These are phyloP conservation scores for Thysanoteuthis rhombus DNA, from an alignment of 2,888 invertebrate species.

Conservation along the genomic window DNA sequence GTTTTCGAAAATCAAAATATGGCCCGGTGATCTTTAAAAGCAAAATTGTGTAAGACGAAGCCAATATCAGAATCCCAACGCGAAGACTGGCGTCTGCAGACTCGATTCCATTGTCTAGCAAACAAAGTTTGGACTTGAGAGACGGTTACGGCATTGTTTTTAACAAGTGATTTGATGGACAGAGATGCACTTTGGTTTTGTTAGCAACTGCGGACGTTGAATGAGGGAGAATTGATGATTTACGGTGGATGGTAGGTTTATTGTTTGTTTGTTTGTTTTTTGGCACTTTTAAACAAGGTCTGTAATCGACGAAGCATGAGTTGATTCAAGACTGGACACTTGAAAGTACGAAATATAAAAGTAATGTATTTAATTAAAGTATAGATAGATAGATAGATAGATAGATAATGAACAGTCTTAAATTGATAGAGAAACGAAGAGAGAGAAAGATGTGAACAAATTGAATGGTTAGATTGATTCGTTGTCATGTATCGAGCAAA, in stretches of 20 bases:
- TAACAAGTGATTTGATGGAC: neutral
- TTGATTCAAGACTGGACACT: neutral
- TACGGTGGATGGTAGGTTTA: neutral
- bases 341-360: neutral
- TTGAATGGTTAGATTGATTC: neutral
- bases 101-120: neutral
- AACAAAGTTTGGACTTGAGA: neutral
- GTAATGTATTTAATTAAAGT: too few species aligned
- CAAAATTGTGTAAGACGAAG: neutral
- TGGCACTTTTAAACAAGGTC: neutral
- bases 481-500: neutral
- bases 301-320: neutral
- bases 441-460: neutral
- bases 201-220: neutral
- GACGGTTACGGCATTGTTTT: neutral
- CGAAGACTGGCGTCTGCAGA: neutral
- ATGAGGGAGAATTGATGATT: neutral
- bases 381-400: neutral
- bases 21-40: neutral
- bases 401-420: too few species aligned
- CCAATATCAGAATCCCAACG: neutral
- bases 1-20: slow-evolving; percentile 12
- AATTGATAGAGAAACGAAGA: too few species aligned
- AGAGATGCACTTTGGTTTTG: slow-evolving; percentile 12
- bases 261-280: neutral